Conservation (phyloP, 1,140 invertebrate species). For the Bombus sylvicola region DNA sequence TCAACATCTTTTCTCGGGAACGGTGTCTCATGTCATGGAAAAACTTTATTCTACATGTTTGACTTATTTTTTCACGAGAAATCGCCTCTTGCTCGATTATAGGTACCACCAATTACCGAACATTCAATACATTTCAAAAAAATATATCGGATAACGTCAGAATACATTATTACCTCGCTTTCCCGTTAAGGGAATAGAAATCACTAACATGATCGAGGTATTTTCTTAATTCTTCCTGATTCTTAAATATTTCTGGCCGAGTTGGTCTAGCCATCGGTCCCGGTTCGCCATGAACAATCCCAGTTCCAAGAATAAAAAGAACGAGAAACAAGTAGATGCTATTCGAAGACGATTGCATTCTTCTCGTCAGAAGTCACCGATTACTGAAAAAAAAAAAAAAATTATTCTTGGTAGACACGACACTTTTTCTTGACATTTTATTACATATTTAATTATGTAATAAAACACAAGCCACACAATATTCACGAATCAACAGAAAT, state of each 20-base stretch:
- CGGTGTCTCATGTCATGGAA: too few species aligned
- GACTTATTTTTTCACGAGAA: too few species aligned
- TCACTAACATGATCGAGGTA: slow-evolving; percentile 84
- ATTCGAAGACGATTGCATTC: slow-evolving; percentile 20
- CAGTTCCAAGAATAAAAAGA: slow-evolving; percentile 25
- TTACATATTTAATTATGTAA: background rate
- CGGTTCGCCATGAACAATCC: slow-evolving; percentile 51
- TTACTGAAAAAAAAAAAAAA: slow-evolving; percentile 1
- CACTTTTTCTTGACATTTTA: background rate
- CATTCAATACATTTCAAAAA: background rate
- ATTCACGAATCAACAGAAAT: background rate
- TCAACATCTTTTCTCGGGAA: too few species aligned
- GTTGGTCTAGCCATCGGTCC: slow-evolving; percentile 79
- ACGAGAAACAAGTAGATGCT: background rate
- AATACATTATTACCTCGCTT: slow-evolving; percentile 80
- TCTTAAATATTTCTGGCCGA: slow-evolving; percentile 82
- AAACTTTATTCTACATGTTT: too few species aligned
- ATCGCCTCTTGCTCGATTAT: background rate
- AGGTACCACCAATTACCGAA: background rate
- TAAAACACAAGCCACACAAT: background rate
- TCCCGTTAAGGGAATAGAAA: slow-evolving; percentile 83
- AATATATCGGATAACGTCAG: background rate
- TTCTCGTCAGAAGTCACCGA: background rate
- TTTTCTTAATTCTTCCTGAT: slow-evolving; percentile 81
- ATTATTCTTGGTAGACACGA: background rate